Conservation (phyloP, 2,888 invertebrate species). For the Morinoia aosen region DNA sequence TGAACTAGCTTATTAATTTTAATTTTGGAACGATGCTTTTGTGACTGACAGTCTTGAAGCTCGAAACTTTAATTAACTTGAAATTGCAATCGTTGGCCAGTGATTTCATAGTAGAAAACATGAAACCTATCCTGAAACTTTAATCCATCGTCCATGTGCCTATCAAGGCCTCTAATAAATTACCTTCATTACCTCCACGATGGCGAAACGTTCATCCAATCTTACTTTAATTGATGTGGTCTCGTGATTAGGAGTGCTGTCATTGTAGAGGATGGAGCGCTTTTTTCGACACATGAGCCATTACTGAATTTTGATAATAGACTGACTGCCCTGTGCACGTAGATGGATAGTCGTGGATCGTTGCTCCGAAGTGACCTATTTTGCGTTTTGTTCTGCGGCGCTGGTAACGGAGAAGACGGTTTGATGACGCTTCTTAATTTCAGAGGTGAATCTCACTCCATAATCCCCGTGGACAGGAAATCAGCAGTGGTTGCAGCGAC, state of each 20-base stretch:
- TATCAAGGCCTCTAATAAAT: background rate
- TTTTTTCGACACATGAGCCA: background rate
- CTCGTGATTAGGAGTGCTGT: background rate
- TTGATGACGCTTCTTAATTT: background rate
- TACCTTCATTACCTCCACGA: background rate
- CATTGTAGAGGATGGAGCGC: background rate
- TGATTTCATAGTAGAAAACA: background rate
- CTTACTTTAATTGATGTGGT: background rate
- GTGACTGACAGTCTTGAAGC: no score
- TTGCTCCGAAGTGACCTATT: background rate
- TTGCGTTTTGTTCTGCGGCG: background rate
- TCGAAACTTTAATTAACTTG: no score
- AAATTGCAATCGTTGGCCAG: no score
- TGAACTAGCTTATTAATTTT: background rate
- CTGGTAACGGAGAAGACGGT: constrained; percentile 1
- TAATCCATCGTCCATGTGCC: background rate
- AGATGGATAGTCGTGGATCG: background rate
- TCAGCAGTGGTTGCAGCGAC: background rate
- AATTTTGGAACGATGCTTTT: no score
- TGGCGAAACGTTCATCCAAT: background rate
- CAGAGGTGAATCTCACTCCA: background rate
- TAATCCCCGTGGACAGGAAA: background rate
- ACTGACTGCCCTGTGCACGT: background rate
- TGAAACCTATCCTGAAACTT: background rate
- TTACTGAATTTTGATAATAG: background rate